Conservation (phyloP, 2,113 vertebrate species). For the Leiothrix lutea region DNA sequence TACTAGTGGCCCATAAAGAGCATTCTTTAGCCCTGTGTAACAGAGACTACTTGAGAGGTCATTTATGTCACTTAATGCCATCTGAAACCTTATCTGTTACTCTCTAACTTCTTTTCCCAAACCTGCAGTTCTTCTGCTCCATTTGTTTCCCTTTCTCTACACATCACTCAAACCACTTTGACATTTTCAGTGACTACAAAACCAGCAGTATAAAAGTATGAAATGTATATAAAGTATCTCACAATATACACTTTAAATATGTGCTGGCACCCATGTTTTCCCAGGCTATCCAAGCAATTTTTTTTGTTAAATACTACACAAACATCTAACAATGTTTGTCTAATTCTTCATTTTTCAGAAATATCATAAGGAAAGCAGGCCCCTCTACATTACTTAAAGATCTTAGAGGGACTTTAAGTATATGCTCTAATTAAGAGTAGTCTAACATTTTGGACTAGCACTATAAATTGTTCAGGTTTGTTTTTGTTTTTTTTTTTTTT, state of each 20-base stretch:
- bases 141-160: not conserved
- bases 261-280: not conserved
- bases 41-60: not conserved
- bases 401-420: not conserved
- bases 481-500: not conserved
- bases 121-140: not conserved
- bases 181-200: not conserved
- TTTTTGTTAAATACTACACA: not conserved
- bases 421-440: not conserved
- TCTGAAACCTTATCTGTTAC: not conserved
- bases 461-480: not conserved
- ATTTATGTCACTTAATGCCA: not conserved
- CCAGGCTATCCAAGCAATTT: not conserved
- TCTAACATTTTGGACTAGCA: not conserved
- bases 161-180: not conserved
- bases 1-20: not conserved
- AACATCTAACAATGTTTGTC: not conserved
- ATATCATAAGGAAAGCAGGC: not conserved
- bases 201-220: not conserved
- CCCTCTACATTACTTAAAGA: not conserved
- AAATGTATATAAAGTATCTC: not conserved
- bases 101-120: not conserved
- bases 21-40: not conserved
- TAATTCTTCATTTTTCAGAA: not conserved
- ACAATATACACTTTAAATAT: not conserved